Base-by-base conservation (phyloP, 2,888 invertebrate species). In the Brachyopa scutellaris region DNA sequence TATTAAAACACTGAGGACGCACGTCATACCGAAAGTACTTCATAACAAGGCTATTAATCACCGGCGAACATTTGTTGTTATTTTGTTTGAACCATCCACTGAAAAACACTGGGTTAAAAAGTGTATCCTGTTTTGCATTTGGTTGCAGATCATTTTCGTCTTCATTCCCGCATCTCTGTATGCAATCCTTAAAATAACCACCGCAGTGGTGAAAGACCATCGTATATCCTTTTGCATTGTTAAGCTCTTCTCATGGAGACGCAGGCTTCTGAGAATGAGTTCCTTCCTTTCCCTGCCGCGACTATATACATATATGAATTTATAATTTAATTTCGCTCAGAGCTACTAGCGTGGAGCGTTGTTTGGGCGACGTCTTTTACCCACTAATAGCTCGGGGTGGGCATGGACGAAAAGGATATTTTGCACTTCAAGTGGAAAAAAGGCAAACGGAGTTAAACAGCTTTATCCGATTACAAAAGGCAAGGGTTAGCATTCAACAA, bases 401-500 rank as follows among this genome's bases (percentile, higher is more conserved):
- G 38, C 31, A 21, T 40, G 62, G 62, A 53, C 55, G 31, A 64
- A 55, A 67, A 59, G 57, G 70, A 78, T 78, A 72, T 72, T 78
- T 78, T 78, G 70, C 70, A 64, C 72, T 78, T 70, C 57, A 70
- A 78, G 62, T 72, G 57, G 40, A 72, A 73, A 76, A 78, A 78
- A 78, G 64, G 70, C 62, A 70, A 78, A 72, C 57, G 38, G 53
- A 70, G 62, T 70, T 78, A 64, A 78, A 78, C 72, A 78, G 70
- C 77, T 72, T 64, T 59, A 78, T 78, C 77, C 77, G 70, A 78
- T 78, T 78, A 78, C 70, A 78, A 78, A 78, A 78, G 70, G 77
- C 77, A 78, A 78, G 77, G 70, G 77, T 78, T 64, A 70, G 77
- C 57, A 64, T 78, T 69, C 70, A 78, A 33, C 64, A 78, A 78